Evolutionary conservation across 2,888 invertebrate genomes (phyloP).

Genomic region (Polydrusus pterygomalis): DNA sequence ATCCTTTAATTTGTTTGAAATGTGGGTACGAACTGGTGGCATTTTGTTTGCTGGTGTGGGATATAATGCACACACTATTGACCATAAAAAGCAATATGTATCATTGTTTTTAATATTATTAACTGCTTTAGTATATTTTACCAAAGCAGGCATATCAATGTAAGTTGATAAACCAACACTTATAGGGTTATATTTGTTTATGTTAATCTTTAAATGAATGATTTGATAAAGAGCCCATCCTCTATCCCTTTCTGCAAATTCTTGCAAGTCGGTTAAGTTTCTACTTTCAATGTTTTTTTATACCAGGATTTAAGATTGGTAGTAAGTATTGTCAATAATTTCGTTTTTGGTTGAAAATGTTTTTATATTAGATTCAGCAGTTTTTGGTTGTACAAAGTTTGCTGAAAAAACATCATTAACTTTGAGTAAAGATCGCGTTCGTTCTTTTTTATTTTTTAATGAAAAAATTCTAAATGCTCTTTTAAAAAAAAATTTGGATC

Average conservation of each 20-base stretch:
- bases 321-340: conserved; percentile 14
- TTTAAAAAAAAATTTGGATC: conserved; percentile 32
- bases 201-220: conserved; percentile 48
- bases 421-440: conserved; percentile 24
- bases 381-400: conserved; percentile 35
- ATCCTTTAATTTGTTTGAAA: neutral
- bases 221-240: conserved; percentile 40
- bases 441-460: conserved; percentile 23
- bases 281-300: conserved; percentile 23
- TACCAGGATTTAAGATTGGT: conserved; percentile 10
- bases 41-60: neutral
- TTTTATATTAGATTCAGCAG: conserved; percentile 30
- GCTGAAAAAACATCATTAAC: conserved; percentile 31
- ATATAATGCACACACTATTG: conserved; percentile 5
- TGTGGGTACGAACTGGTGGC: neutral
- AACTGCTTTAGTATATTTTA: conserved; percentile 57
- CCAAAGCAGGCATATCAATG: conserved; percentile 56
- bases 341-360: conserved; percentile 29
- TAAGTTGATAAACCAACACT: conserved; percentile 56
- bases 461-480: conserved; percentile 28
- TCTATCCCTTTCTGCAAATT: conserved; percentile 31
- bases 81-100: conserved; percentile 30
- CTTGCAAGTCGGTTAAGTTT: conserved; percentile 20
- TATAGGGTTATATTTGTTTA: conserved; percentile 59
- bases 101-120: conserved; percentile 63